Conservation (phyloP, 2,113 vertebrate species). For the Amphiprion ocellaris region DNA sequence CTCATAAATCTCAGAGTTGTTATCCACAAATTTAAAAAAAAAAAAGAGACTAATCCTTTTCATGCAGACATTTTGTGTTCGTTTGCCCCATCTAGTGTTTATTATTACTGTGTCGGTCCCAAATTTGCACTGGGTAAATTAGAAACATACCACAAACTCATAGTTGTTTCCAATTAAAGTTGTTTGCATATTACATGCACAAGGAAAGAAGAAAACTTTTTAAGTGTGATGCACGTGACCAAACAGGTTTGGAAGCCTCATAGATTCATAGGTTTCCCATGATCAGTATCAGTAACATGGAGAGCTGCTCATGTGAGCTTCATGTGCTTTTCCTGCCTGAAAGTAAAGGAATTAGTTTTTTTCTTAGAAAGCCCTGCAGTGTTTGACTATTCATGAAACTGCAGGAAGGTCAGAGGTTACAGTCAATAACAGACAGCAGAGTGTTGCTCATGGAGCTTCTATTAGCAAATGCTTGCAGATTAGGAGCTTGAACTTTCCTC, state of each 20-base stretch:
- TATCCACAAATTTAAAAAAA: too few species aligned
- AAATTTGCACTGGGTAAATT: not conserved
- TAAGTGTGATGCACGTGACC: not conserved
- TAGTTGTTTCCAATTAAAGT: not conserved
- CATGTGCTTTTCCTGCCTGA: not conserved
- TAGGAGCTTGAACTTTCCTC: too few species aligned
- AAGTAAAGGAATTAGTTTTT: constrained; percentile 4
- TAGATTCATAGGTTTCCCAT: not conserved
- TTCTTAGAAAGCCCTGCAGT: too few species aligned
- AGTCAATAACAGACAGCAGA: too few species aligned
- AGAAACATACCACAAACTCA: not conserved
- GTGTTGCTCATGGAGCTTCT: too few species aligned
- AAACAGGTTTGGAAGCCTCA: not conserved
- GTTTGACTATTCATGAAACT: not conserved
- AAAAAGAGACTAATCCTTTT: too few species aligned
- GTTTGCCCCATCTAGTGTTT: constrained; percentile 46
- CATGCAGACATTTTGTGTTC: not conserved
- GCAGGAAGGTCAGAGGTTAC: too few species aligned
- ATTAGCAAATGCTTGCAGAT: too few species aligned
- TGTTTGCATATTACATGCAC: too few species aligned
- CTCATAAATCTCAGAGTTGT: too few species aligned
- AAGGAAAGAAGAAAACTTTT: too few species aligned
- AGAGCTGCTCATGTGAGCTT: not conserved
- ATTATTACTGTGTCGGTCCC: not conserved
- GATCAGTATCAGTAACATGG: not conserved